Evolutionary conservation across 1,140 invertebrate genomes (phyloP).

Genomic region (Drosophila ficusphila): DNA sequence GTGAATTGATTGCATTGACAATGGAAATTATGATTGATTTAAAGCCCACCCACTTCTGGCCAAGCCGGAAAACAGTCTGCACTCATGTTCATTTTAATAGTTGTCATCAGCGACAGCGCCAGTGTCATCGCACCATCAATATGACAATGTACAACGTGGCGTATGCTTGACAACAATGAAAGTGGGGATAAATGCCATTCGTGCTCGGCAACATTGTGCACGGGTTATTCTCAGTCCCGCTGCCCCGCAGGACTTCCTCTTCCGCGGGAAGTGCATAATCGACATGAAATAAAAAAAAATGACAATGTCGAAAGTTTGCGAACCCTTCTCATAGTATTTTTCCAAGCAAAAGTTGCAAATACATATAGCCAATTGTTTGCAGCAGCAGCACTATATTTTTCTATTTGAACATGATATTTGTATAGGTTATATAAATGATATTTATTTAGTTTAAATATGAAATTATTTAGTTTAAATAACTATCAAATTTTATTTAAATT

Average conservation of each 20-base stretch:
- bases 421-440: no score
- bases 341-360: neutral
- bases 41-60: neutral
- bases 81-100: slow-evolving; percentile 25
- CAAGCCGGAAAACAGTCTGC: neutral
- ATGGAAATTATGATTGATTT: slow-evolving; percentile 58
- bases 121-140: slow-evolving; percentile 32
- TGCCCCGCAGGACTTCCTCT: neutral
- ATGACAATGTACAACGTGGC: slow-evolving; percentile 53
- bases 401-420: no score
- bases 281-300: slow-evolving; percentile 53
- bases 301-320: slow-evolving; percentile 18
- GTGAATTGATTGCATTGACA: slow-evolving; percentile 51
- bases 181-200: slow-evolving; percentile 21
- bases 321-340: slow-evolving; percentile 1
- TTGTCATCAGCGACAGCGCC: slow-evolving; percentile 25
- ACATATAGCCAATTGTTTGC: neutral
- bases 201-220: slow-evolving; percentile 41
- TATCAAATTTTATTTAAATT: no score
- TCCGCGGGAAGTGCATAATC: slow-evolving; percentile 48
- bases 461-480: no score
- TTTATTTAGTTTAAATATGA: no score
- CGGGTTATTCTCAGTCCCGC: slow-evolving; percentile 5
- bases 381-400: no score
- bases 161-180: slow-evolving; percentile 47